Conservation (phyloP, 2,797 vertebrate genomes). For the Coregonus sp. region DNA sequence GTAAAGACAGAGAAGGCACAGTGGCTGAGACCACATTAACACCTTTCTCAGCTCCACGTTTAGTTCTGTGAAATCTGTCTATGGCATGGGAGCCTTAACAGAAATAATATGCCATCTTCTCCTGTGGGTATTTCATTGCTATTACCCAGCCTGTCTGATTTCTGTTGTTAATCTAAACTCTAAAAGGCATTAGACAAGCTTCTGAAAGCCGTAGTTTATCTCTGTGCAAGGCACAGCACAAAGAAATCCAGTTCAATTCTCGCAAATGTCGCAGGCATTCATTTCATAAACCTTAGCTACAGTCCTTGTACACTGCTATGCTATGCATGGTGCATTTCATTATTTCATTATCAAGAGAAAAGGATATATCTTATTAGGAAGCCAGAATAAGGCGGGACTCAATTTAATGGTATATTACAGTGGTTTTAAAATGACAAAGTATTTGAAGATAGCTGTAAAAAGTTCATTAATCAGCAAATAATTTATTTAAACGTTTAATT, state of each 20-base stretch:
- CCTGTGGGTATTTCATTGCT: not conserved
- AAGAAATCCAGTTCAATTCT: conserved; percentile 16
- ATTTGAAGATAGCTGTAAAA: conserved; percentile 22
- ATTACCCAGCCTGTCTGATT: conserved; percentile 12
- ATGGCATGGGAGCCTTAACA: not conserved
- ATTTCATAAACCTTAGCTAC: conserved; percentile 11
- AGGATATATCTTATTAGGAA: conserved; percentile 41
- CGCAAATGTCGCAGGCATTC: conserved; percentile 20
- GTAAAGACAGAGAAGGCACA: not conserved
- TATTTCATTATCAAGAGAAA: conserved; percentile 26
- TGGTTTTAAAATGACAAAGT: conserved; percentile 36
- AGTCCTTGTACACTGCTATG: conserved; percentile 22
- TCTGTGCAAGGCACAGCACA: conserved; percentile 3
- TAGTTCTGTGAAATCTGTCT: not conserved
- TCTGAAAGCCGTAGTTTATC: not conserved
- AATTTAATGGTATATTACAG: conserved; percentile 48
- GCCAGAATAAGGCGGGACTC: conserved; percentile 35
- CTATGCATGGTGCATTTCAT: conserved; percentile 34
- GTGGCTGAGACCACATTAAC: not conserved
- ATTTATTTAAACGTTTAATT: conserved; percentile 51
- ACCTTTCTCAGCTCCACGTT: not conserved
- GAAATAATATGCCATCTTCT: not conserved
- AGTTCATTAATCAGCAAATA: conserved; percentile 38
- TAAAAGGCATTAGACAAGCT: not conserved
- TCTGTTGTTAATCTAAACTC: conserved; percentile 27